Conservation (phyloP, 2,113 vertebrate genomes). For the Bambusicola thoracicus region DNA sequence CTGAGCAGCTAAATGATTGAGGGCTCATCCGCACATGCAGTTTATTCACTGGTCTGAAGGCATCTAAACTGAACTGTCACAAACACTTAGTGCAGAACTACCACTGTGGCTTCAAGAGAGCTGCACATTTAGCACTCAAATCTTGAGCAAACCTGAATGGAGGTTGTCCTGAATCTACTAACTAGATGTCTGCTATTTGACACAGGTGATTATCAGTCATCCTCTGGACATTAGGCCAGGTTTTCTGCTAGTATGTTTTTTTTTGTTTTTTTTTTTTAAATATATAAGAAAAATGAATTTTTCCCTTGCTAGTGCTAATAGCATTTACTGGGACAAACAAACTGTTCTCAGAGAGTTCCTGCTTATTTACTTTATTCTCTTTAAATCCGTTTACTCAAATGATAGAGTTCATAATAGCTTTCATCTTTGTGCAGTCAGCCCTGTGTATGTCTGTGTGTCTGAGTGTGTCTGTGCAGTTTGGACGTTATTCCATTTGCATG, state of each 20-base stretch:
- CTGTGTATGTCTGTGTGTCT: background rate
- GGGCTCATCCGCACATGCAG: background rate
- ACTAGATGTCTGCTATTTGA: background rate
- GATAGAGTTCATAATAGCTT: background rate
- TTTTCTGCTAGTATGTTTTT: background rate
- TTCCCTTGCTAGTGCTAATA: background rate
- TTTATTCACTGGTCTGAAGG: background rate
- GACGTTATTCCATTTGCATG: background rate
- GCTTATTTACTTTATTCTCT: background rate
- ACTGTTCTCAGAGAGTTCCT: background rate
- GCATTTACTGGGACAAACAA: background rate
- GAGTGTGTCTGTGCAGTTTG: background rate
- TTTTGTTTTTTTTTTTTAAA: background rate
- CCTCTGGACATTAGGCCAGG: background rate
- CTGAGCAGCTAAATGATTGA: constrained; percentile 53
- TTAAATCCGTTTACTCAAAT: background rate
- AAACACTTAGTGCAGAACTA: background rate
- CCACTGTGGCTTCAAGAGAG: background rate
- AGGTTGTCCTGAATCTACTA: background rate
- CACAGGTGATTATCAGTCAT: background rate
- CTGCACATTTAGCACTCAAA: background rate
- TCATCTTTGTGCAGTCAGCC: background rate
- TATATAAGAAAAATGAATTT: background rate
- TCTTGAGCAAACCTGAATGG: background rate
- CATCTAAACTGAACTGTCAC: background rate